These are phyloP conservation scores for Dipus sagitta DNA, from an alignment of 2,797 vertebrate genomes.

Conservation along the genomic window DNA sequence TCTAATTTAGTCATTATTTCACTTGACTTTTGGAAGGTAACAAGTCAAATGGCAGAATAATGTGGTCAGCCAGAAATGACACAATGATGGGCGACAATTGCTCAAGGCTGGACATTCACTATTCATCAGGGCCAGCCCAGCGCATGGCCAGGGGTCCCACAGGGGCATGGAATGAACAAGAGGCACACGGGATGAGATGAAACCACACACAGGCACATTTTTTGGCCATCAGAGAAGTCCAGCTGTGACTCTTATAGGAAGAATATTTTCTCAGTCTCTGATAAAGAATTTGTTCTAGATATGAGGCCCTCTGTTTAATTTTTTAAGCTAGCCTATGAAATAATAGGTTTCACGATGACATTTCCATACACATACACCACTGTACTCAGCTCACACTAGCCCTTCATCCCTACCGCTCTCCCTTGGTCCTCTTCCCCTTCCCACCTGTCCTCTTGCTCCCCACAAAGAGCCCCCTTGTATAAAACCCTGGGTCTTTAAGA, in stretches of 20 bases:
- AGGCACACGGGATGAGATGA: not conserved
- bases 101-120: not conserved
- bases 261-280: not conserved
- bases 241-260: not conserved
- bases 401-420: no score
- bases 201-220: no score
- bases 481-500: not conserved
- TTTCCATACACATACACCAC: not conserved
- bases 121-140: not conserved
- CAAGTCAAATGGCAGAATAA: not conserved
- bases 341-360: not conserved
- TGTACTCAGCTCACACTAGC: no score
- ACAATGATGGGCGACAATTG: not conserved
- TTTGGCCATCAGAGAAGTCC: not conserved
- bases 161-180: not conserved
- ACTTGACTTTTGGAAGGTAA: constrained; percentile 21
- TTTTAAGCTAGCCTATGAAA: not conserved
- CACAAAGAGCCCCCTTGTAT: not conserved
- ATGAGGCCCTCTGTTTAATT: not conserved
- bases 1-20: constrained; percentile 29
- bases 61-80: not conserved
- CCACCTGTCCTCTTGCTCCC: not conserved
- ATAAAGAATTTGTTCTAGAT: not conserved
- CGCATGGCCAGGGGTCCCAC: not conserved
- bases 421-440: not conserved